These are phyloP conservation scores for Scomberomorus guttatus DNA, from an alignment of 2,797 vertebrate species.

Conservation along the genomic window DNA sequence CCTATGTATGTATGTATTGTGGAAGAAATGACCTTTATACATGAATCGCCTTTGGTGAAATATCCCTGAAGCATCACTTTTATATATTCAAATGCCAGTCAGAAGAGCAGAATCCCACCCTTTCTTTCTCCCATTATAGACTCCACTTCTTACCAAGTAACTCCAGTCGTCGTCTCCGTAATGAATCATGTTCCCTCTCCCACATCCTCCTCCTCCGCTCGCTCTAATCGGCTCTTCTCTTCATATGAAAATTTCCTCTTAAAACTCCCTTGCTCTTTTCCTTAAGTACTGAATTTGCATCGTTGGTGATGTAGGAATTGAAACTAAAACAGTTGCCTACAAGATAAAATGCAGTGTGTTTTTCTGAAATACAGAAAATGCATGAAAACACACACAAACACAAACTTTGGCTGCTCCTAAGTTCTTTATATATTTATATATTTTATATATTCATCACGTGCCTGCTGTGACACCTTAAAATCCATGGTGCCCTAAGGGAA, in stretches of 20 bases:
- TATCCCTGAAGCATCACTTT: conserved; percentile 41
- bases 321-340: conserved; percentile 28
- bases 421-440: too few species aligned
- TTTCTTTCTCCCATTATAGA: conserved; percentile 20
- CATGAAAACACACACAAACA: conserved; percentile 9
- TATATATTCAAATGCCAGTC: conserved; percentile 3
- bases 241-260: conserved; percentile 28
- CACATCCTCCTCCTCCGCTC: conserved; percentile 30
- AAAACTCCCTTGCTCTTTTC: conserved; percentile 15
- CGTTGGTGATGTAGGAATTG: conserved; percentile 5
- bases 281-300: conserved; percentile 28
- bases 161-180: conserved; percentile 35
- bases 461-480: conserved; percentile 61
- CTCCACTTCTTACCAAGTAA: conserved; percentile 42
- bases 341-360: neutral
- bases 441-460: conserved; percentile 38
- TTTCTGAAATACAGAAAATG: neutral
- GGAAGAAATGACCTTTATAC: conserved; percentile 16
- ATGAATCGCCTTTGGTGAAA: conserved; percentile 3
- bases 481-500: conserved; percentile 58
- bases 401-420: conserved; percentile 3
- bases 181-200: conserved; percentile 55
- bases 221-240: conserved; percentile 37
- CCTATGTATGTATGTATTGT: conserved; percentile 3
- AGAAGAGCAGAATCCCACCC: neutral